Evolutionary conservation across 2,113 vertebrate genomes (phyloP), one percentile per base, ranked within the genome.

Genomic region (Zosterops borbonicus): DNA sequence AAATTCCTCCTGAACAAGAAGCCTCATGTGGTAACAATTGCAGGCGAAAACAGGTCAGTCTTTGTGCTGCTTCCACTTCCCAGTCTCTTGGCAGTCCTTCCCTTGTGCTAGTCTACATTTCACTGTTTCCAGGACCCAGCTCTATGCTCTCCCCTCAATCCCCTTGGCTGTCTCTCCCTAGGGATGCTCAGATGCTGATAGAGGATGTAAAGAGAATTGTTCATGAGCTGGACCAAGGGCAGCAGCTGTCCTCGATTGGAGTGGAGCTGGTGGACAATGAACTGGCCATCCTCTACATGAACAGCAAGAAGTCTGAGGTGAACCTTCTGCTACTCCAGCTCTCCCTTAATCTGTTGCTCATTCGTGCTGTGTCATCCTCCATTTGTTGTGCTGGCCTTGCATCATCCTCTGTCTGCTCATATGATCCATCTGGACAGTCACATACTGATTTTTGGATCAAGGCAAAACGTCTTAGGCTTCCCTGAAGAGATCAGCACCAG

Each of bases 261-360:
- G 99, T 99, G 73, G 99, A 99, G 90, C 97, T 99, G 86, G 98
- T 99, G 56, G 99, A 99, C 97, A 99, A 99, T 8, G 99, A 99
- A 47, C 83, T 99, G 92, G 99, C 99, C 74, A 98, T 98, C 24
- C 98, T 99, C 33, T 99, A 99, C 96, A 99, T 99, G 99, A 99
- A 99, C 97, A 99, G 99, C 98, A 99, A 99, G 97, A 99, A 99
- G 87, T 99, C 99, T 16, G 99, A 99, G 99, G 99, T 99, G 94
- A 98, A 4, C 35, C 33, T 88, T 67, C 59, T 83, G 33, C 79
- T 83, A n/a, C 46, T 90, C 16, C 63, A 91, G 50, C 50, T 71
- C 1, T 73, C 22, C 37, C 44, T 81, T 35, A 55, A 14, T 31
- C 63, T 46, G 24, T 82, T 2, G 1, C 39, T 87, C 29, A 21